These are phyloP conservation scores for Montipora sp. DNA, from an alignment of 64 coral and sea anemone species.

Conservation along the genomic window DNA sequence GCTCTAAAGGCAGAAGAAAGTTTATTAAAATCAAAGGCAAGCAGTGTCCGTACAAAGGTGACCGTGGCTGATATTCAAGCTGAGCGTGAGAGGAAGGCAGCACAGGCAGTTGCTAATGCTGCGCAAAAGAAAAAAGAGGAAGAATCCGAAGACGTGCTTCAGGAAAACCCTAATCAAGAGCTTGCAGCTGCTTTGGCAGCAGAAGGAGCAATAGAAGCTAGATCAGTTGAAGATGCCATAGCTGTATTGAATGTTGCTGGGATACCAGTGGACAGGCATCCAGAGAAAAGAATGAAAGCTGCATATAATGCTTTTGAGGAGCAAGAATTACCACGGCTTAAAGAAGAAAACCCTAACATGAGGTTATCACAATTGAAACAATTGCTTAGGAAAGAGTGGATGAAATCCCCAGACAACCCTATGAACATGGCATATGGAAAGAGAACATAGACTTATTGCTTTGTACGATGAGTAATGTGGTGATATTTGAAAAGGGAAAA, in stretches of 20 bases:
- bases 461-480: not conserved
- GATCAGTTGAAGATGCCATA: conserved; percentile 95
- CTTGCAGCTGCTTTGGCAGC: conserved; percentile 74
- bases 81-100: conserved; percentile 61
- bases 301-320: conserved; percentile 88
- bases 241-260: conserved; percentile 69
- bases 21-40: conserved; percentile 72
- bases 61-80: conserved; percentile 83
- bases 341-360: conserved; percentile 94
- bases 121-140: conserved; percentile 39
- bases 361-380: conserved; percentile 96
- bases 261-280: conserved; percentile 74
- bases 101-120: conserved; percentile 23
- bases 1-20: conserved; percentile 83
- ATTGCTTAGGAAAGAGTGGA: conserved; percentile 94
- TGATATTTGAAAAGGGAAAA: too few relatives aligned
- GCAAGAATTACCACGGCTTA: conserved; percentile 75
- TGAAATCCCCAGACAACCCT: conserved; percentile 97
- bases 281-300: conserved; percentile 95
- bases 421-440: conserved; percentile 75
- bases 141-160: conserved; percentile 62
- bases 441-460: conserved; percentile 9
- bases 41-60: conserved; percentile 55
- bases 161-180: conserved; percentile 92
- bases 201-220: conserved; percentile 91